These are phyloP conservation scores for Morinoia aosen DNA, from an alignment of 2,888 invertebrate genomes.

Conservation along the genomic window DNA sequence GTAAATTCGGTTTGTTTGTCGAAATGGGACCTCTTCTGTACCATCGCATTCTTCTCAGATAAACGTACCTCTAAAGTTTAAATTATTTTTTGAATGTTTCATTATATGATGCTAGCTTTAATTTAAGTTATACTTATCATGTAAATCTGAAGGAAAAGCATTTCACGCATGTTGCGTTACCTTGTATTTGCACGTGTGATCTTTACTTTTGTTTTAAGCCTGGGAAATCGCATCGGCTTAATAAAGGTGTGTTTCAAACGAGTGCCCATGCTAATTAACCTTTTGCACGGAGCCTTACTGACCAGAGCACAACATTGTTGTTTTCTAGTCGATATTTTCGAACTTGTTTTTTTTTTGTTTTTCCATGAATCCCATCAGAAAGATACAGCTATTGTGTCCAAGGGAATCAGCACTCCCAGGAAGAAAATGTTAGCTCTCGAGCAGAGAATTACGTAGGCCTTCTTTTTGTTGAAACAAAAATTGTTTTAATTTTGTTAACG, in stretches of 20 bases:
- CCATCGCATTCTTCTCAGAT: neutral
- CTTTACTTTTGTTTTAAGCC: neutral
- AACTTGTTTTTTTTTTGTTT: too few species aligned
- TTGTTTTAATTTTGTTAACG: too few species aligned
- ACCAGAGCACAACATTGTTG: too few species aligned
- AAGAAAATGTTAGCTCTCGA: too few species aligned
- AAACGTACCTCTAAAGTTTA: neutral
- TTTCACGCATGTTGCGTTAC: neutral
- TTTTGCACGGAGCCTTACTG: neutral
- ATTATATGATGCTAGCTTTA: neutral
- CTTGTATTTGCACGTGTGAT: neutral
- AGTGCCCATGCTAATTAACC: neutral
- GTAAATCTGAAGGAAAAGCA: neutral
- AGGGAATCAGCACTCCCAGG: too few species aligned
- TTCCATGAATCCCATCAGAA: too few species aligned
- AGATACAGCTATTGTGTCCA: too few species aligned
- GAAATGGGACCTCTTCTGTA: neutral
- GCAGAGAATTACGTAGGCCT: too few species aligned
- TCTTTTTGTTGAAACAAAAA: too few species aligned
- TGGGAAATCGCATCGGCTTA: neutral
- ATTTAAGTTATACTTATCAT: neutral
- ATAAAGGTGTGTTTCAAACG: neutral
- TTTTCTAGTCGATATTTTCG: too few species aligned
- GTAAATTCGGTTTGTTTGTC: neutral
- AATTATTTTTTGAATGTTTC: neutral